A percentile compares a stretch with the other conserved stretches of the same genome.
Conservation (phyloP, 2,797 vertebrate species). For the Notolabrus celidotus region DNA sequence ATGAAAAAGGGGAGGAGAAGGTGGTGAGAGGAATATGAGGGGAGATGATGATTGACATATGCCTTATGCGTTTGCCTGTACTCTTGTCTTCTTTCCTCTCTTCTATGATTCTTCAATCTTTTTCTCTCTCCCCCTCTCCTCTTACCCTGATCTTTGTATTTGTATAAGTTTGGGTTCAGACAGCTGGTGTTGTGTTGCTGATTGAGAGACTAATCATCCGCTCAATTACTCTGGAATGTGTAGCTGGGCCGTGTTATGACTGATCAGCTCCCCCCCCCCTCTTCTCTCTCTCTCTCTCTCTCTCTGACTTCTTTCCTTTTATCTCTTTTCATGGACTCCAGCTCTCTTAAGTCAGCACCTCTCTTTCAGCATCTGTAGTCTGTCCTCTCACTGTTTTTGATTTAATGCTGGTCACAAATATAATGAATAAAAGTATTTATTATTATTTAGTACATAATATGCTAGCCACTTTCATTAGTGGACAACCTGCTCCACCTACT, state of each 20-base stretch:
- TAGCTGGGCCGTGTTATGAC: constrained; percentile 83
- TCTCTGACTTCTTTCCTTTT: constrained; percentile 47
- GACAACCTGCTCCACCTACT: neutral
- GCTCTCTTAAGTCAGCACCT: constrained; percentile 21
- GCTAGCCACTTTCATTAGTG: neutral
- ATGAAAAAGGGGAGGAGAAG: constrained; percentile 57
- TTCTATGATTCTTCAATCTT: neutral
- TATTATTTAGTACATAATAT: too few species aligned
- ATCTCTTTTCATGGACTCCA: constrained; percentile 44
- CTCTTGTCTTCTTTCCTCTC: constrained; percentile 6
- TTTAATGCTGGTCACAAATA: neutral
- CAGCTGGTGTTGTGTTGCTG: constrained; percentile 87
- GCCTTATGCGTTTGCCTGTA: constrained; percentile 60
- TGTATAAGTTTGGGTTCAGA: constrained; percentile 82
- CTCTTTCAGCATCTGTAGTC: constrained; percentile 42
- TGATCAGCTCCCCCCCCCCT: constrained; percentile 72
- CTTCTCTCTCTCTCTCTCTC: constrained; percentile 41
- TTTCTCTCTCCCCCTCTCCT: constrained; percentile 20
- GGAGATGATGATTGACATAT: constrained; percentile 79
- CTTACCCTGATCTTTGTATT: constrained; percentile 77
- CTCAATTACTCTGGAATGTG: constrained; percentile 91
- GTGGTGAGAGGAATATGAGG: constrained; percentile 55
- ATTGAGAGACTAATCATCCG: constrained; percentile 88
- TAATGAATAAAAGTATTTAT: too few species aligned
- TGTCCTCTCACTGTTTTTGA: neutral